Evolutionary conservation across 2,113 vertebrate genomes (phyloP).

Genomic region (Gopherus flavomarginatus): DNA sequence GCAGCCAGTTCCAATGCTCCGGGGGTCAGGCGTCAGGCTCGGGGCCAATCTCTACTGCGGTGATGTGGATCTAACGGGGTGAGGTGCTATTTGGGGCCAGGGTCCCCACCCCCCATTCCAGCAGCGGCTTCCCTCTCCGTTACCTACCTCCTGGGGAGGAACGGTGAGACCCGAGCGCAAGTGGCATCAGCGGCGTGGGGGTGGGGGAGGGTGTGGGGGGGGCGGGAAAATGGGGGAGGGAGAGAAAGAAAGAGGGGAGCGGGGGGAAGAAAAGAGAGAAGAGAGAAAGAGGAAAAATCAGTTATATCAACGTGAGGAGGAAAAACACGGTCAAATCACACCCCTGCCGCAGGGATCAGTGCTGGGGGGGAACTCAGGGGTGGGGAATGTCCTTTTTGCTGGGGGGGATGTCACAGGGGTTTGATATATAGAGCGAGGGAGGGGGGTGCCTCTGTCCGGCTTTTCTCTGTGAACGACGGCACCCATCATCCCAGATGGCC

Average conservation of each 20-base stretch:
- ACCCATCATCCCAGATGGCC: background rate
- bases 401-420: background rate
- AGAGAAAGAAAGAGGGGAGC: background rate
- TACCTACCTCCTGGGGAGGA: constrained; percentile 80
- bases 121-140: background rate
- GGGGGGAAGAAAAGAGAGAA: background rate
- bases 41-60: background rate
- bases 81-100: background rate
- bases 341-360: background rate
- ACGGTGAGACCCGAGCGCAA: constrained; percentile 72
- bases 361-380: background rate
- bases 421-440: background rate
- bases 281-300: constrained; percentile 71
- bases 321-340: constrained; percentile 45
- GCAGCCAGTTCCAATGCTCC: background rate
- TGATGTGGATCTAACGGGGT: background rate
- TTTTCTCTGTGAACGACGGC: rapidly evolving
- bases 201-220: constrained; percentile 50
- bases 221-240: constrained; percentile 5
- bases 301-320: constrained; percentile 74
- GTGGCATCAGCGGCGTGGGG: constrained; percentile 71
- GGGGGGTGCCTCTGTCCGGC: background rate
- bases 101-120: background rate
- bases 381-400: background rate
- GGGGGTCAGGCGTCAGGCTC: too few species aligned